Evolutionary conservation across 2,888 invertebrate species (phyloP).

Genomic region (Calameuta pallipes): DNA sequence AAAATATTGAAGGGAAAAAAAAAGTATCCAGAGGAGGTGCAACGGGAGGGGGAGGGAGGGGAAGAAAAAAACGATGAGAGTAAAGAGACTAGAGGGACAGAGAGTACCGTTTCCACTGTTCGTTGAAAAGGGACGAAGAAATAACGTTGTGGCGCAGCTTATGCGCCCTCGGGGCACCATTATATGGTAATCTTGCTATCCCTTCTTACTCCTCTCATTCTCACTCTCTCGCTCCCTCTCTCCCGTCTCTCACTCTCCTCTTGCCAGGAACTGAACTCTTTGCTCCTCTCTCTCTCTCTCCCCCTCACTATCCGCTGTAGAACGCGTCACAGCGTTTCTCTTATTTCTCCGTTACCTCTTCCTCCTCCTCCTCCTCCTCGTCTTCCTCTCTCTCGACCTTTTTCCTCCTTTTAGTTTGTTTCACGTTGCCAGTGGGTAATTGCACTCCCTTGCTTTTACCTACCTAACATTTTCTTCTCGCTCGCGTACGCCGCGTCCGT

Average conservation of each 20-base stretch:
- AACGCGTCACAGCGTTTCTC: conserved; percentile 34
- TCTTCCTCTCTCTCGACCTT: conserved; percentile 1
- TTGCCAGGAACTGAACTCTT: conserved; percentile 7
- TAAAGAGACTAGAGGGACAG: conserved; percentile 29
- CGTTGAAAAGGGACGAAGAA: conserved; percentile 63
- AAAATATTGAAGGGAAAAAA: background rate
- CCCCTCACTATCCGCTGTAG: background rate
- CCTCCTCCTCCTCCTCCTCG: conserved; percentile 18
- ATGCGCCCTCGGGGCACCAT: conserved; percentile 65
- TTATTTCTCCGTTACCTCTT: conserved; percentile 30
- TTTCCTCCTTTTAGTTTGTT: conserved; percentile 57
- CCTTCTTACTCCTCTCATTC: conserved; percentile 40
- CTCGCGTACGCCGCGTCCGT: conserved; percentile 16
- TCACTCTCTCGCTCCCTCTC: conserved; percentile 21
- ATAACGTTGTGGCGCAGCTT: conserved; percentile 64
- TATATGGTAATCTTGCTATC: conserved; percentile 65
- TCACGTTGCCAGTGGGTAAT: conserved; percentile 62
- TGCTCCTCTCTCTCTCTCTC: conserved; percentile 22
- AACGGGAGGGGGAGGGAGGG: conserved; percentile 12
- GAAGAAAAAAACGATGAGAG: conserved; percentile 21
- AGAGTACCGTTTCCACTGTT: conserved; percentile 55
- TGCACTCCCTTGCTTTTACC: conserved; percentile 59
- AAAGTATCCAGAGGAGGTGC: background rate
- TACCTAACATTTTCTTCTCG: conserved; percentile 48
- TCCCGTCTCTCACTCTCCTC: conserved; percentile 17